Evolutionary conservation across 2,797 vertebrate species (phyloP).

Genomic region (Choloepus didactylus): DNA sequence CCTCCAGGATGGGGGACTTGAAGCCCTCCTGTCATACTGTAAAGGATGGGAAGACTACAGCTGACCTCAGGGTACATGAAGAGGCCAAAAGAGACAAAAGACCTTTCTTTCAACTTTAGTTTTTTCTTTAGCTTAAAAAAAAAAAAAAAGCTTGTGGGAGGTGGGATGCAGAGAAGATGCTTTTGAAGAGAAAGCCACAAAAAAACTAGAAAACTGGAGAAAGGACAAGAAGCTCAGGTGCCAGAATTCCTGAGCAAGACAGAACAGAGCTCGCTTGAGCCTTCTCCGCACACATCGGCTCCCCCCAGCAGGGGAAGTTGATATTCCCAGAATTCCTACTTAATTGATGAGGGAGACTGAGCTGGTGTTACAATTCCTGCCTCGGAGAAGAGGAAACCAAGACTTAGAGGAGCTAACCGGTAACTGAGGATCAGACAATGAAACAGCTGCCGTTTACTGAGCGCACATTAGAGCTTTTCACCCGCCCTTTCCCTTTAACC

Average conservation of each 20-base stretch:
- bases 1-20: too few relatives aligned
- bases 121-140: background rate
- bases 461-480: background rate
- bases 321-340: background rate
- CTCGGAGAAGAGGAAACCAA: background rate
- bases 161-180: background rate
- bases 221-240: background rate
- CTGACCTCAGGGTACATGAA: background rate
- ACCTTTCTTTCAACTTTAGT: background rate
- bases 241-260: background rate
- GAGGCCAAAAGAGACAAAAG: background rate
- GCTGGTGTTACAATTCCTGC: background rate
- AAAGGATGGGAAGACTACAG: background rate
- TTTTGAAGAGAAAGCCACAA: background rate
- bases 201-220: background rate
- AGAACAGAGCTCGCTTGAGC: accelerated
- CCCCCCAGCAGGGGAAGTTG: background rate
- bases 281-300: background rate
- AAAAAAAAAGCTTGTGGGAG: background rate
- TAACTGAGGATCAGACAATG: background rate
- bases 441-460: background rate
- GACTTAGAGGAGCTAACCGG: background rate
- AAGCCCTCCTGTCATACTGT: background rate
- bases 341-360: background rate
- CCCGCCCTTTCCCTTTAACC: background rate